Evolutionary conservation across 2,797 vertebrate genomes (phyloP), one percentile per base, ranked within the genome.

Genomic region (Rhadinocentrus ornatus): DNA sequence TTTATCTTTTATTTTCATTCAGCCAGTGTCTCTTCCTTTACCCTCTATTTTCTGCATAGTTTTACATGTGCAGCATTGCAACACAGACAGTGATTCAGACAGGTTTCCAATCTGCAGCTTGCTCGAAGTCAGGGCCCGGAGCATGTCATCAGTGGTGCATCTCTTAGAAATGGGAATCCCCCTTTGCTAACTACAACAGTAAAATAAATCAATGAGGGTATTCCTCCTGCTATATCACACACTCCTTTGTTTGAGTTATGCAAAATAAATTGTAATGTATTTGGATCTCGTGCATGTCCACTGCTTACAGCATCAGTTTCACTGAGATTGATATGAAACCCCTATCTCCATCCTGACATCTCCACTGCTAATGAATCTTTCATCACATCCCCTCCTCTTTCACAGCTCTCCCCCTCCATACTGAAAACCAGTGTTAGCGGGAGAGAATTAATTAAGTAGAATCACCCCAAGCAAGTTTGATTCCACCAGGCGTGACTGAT

Each of bases 301-400:
- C 69, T 64, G 46, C 62, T 81, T 75, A 73, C 66, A 67, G 44
- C 66, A 79, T 61, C 48, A 58, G 56, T 69, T 82, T 81, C 79
- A 66, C 73, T 78, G 71, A 78, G 71, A 75, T 53, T 82, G 81
- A 84, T 64, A 80, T 74, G 66, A 82, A 83, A 73, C 50, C 75
- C 77, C 59, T 56, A 54, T 78, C 70, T 78, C 69, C 69, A 74
- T 71, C 80, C 76, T 44, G 82, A 77, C 81, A 80, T 84, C 82
- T 77, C 66, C 82, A 77, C 64, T 22, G 55, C 81, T 86, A 85
- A 91, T 91, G 82, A 90, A 90, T 88, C 62, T 92, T 91, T 91
- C 86, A 91, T 85, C 78, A 73, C 62, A 39, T 16, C 62, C 48
- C 39, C 57, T 20, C 76, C 22, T 62, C 54, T 73, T 57, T 46